Evolutionary conservation across 2,888 invertebrate species (phyloP).

Genomic region (Nowickia ferox): DNA sequence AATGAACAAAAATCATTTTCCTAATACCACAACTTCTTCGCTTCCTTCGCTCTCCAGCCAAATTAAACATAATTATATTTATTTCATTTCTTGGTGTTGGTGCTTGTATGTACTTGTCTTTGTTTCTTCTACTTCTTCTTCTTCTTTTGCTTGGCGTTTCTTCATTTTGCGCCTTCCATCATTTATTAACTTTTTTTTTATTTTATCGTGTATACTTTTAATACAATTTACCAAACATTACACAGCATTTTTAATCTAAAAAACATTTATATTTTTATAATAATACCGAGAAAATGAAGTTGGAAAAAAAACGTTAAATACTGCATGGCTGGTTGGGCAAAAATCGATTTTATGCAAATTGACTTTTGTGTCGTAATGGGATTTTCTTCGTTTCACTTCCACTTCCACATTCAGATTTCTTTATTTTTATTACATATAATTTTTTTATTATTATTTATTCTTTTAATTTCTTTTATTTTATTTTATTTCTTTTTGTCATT

Average conservation of each 20-base stretch:
- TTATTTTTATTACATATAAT: slow-evolving; percentile 33
- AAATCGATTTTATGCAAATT: slow-evolving; percentile 83
- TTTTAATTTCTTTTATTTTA: slow-evolving; percentile 59
- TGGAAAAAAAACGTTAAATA: slow-evolving; percentile 47
- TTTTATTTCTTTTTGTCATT: slow-evolving; percentile 52
- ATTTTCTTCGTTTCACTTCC: slow-evolving; percentile 63
- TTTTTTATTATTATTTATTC: slow-evolving; percentile 69
- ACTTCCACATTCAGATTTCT: slow-evolving; percentile 58
- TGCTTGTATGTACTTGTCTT: slow-evolving; percentile 30
- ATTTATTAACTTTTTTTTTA: slow-evolving; percentile 50
- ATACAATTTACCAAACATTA: slow-evolving; percentile 72
- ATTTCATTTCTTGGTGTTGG: slow-evolving; percentile 57
- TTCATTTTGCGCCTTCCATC: slow-evolving; percentile 49
- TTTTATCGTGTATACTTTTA: slow-evolving; percentile 57
- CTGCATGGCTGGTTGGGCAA: slow-evolving; percentile 68
- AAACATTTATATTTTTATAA: slow-evolving; percentile 71
- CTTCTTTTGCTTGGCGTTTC: neutral
- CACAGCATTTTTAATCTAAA: slow-evolving; percentile 72
- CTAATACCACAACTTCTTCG: neutral
- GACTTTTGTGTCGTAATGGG: slow-evolving; percentile 77
- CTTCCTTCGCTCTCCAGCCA: slow-evolving; percentile 59
- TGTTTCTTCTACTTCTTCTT: slow-evolving; percentile 2
- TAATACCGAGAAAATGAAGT: slow-evolving; percentile 59
- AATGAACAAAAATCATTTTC: slow-evolving; percentile 12
- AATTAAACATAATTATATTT: slow-evolving; percentile 70